phyloP scores from a whole-genome alignment of 2,113 vertebrate genomes.

The Oreocharis arfaki region DNA sequence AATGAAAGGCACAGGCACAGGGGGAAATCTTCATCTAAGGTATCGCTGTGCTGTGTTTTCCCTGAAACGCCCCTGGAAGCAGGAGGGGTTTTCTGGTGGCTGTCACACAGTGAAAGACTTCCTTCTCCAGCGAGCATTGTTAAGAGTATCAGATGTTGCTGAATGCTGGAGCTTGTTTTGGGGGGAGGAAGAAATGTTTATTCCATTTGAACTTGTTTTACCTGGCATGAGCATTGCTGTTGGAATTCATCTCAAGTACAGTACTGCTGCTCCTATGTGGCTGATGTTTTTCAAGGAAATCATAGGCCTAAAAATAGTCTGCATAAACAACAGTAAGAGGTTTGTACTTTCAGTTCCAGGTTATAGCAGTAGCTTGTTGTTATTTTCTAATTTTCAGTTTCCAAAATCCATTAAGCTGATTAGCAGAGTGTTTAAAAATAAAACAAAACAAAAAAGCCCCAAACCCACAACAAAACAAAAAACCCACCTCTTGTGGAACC shows the following conservation, averaged over 20 bases:
- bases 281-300: slow-evolving; percentile 73
- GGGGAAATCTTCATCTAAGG: not conserved
- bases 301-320: slow-evolving; percentile 69
- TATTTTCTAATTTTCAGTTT: slow-evolving; percentile 59
- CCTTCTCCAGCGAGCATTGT: not conserved
- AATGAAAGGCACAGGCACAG: not conserved
- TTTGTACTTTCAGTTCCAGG: slow-evolving; percentile 64
- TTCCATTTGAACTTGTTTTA: slow-evolving; percentile 41
- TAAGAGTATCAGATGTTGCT: not conserved
- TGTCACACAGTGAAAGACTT: not conserved
- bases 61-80: not conserved
- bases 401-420: slow-evolving; percentile 47
- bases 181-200: slow-evolving; percentile 32
- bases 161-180: not conserved
- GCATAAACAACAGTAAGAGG: slow-evolving; percentile 67
- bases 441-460: not conserved
- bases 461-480: not conserved
- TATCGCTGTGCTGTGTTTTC: not conserved
- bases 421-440: slow-evolving; percentile 17
- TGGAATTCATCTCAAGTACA: slow-evolving; percentile 53
- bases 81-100: not conserved
- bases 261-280: slow-evolving; percentile 44
- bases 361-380: slow-evolving; percentile 61
- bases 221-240: slow-evolving; percentile 18
- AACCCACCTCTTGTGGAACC: not conserved